Evolutionary conservation across 1,140 invertebrate genomes (phyloP), one percentile per base, ranked within the genome.

Genomic region (Trichogramma pretiosum): DNA sequence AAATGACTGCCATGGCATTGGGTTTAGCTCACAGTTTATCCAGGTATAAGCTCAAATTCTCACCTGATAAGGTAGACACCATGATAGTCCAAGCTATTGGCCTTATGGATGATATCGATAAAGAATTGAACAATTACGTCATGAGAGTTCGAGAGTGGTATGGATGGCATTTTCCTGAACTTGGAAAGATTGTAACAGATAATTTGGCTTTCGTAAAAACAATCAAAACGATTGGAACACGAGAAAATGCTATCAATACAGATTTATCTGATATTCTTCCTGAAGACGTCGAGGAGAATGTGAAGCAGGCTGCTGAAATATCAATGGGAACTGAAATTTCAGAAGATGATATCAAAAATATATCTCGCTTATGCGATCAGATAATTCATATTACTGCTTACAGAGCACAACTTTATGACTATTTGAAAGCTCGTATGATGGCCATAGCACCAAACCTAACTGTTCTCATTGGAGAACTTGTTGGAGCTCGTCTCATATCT

Each of bases 281-380:
- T 2, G 90, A 94, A 67, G 91, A 96, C 53, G 64, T 93, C 1
- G 94, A 96, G 68, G 82, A 86, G 54, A 85, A 89, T 67, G 85
- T 99, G 0, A 98, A 97, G 69, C 88, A 93, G 65, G 89, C 92
- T 11, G 94, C 96, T 7, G 93, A 98, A 72, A 93, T 98, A 30
- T 98, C 93, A 1, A 99, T 99, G 94, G 96, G 96, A 22, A 98
- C 93, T 13, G 96, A 99, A 77, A 97, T 99, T 52, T 87, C 93
- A 1, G 86, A 95, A 14, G 88, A 97, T 58, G 96, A 99, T 74
- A 87, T 98, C 19, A 62, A 83, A 5, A 93, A 97, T 65, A 97
- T 99, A 56, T 81, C 84, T 54, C 79, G 84, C 56, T 72, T 99
- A 32, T 98, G 94, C 65, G 88, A 95, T 61, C 91, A 98, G 76